These are phyloP conservation scores for Morpho deidamia DNA, from an alignment of 2,888 invertebrate species.

Conservation along the genomic window DNA sequence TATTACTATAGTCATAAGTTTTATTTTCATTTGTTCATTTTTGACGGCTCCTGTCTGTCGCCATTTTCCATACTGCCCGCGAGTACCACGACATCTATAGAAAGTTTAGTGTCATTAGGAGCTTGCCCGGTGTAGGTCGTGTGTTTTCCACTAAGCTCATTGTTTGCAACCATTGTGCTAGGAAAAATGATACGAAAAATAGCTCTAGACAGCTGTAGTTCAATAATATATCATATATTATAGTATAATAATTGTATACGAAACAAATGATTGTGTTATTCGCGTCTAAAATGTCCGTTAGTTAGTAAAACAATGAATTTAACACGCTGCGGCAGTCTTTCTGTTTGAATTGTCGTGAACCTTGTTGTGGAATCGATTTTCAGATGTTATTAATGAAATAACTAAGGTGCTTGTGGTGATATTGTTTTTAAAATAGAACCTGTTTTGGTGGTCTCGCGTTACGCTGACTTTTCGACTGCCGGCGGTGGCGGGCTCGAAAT, in stretches of 20 bases:
- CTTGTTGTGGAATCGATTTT: constrained; percentile 75
- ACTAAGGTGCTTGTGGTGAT: constrained; percentile 68
- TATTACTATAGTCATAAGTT: constrained; percentile 5
- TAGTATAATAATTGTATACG: constrained; percentile 33
- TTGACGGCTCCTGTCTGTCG: constrained; percentile 58
- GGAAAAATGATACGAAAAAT: constrained; percentile 60
- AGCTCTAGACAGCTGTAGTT: constrained; percentile 35
- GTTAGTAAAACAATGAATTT: constrained; percentile 68
- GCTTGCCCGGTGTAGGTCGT: constrained; percentile 47
- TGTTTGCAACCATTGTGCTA: constrained; percentile 69
- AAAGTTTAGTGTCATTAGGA: constrained; percentile 69
- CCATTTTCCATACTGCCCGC: constrained; percentile 72
- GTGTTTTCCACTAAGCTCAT: constrained; percentile 36
- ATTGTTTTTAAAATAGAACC: constrained; percentile 51
- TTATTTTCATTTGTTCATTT: constrained; percentile 32
- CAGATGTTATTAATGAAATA: constrained; percentile 77
- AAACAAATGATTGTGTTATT: constrained; percentile 24
- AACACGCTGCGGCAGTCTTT: constrained; percentile 63
- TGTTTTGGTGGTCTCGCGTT: constrained; percentile 40
- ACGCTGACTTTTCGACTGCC: constrained; percentile 34
- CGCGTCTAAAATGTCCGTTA: constrained; percentile 35
- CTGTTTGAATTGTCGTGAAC: constrained; percentile 69
- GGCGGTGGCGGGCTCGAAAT: constrained; percentile 46
- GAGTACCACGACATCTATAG: constrained; percentile 66
- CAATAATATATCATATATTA: constrained; percentile 29